These are phyloP conservation scores for Tokudaia tokunoshimensis DNA, from an alignment of 2,797 vertebrate genomes.

Conservation along the genomic window DNA sequence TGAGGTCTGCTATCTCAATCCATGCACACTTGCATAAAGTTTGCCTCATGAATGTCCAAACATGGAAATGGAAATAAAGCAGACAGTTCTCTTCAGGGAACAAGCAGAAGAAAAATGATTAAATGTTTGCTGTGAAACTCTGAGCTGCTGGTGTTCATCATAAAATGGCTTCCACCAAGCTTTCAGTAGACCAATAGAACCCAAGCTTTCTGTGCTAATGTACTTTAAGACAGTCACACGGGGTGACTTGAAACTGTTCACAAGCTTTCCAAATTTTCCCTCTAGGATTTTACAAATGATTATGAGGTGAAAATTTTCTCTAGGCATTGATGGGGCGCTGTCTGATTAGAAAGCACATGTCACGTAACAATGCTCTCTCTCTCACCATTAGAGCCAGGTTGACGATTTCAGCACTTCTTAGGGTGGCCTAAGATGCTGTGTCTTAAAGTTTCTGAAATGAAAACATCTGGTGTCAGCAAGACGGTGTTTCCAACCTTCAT, in stretches of 20 bases:
- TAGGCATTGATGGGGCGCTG: neutral
- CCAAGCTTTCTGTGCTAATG: neutral
- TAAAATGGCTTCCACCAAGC: neutral
- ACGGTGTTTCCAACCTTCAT: neutral
- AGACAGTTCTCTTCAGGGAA: neutral
- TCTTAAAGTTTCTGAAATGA: constrained; percentile 25
- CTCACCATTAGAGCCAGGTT: neutral
- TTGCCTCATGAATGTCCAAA: neutral
- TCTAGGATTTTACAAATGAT: neutral
- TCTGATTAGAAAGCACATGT: neutral
- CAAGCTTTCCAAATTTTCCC: neutral
- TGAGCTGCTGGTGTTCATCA: neutral
- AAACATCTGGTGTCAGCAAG: neutral
- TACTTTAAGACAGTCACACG: neutral
- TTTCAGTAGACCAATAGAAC: neutral
- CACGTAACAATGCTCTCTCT: neutral
- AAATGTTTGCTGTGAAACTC: neutral
- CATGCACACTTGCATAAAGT: neutral
- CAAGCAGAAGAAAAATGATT: neutral
- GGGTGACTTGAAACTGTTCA: neutral
- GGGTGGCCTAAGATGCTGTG: neutral
- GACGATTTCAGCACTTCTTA: neutral
- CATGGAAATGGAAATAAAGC: neutral
- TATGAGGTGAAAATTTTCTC: neutral
- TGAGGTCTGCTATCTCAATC: neutral